Evolutionary conservation across 2,888 invertebrate species (phyloP), one percentile per base, ranked within the genome.

Genomic region (Harpalus rubripes): DNA sequence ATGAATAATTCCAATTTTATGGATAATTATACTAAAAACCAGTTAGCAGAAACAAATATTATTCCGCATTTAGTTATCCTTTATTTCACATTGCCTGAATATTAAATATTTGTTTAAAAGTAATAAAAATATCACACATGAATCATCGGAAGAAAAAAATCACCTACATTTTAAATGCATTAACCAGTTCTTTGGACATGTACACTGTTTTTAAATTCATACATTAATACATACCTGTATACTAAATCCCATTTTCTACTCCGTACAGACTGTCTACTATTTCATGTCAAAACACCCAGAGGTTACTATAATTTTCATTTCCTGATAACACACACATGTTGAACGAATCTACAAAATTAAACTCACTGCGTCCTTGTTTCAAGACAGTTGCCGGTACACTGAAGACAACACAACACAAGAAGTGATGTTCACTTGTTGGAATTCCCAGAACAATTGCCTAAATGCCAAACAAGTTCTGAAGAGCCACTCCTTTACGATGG

Each of bases 381-480:
- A 3, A 41, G 10, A 44, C 44, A 74, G 16, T 44, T 18, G 15
- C 10, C 72, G 44, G 16, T 15, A 44, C 44, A 74, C 72, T 74
- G 72, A 44, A 44, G 7, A 74, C 15, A 44, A 68, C n/a, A n/a
- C 41, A 10, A 68, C 15, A 15, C 16, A 39, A 6, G n/a, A 32
- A 7, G 41, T 39, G 16, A n/a, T 52, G 44, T 52, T 52, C 44
- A 15, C 5, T 16, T 44, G 72, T 18, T 74, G 72, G 72, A 18
- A 74, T 18, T 74, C 18, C 72, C 72, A 74, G 32, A 32, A 68
- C 68, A 26, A 16, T 74, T 74, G 72, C 72, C 72, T 44, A 74
- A 74, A 74, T 72, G 18, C 16, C 1, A 74, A 74, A 74, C 72
- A 44, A 74, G 72, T 74, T 74, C 18, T 26, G 44, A 68, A 39